Evolutionary conservation across 2,888 invertebrate genomes (phyloP).

Genomic region (Oligia latruncula): DNA sequence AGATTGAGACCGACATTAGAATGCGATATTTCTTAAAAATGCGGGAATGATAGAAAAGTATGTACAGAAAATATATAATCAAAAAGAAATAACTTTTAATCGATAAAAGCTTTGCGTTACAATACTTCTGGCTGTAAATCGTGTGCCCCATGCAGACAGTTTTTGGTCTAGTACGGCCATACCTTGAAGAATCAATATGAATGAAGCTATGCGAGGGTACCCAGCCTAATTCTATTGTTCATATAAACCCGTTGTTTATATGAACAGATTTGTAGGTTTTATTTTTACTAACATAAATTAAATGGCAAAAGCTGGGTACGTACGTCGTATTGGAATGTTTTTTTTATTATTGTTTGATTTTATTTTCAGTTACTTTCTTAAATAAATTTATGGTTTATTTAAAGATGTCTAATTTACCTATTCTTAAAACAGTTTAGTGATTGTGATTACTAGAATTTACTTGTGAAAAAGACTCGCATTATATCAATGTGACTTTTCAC

Average conservation of each 20-base stretch:
- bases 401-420: not conserved
- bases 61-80: not conserved
- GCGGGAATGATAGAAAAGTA: not conserved
- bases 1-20: not conserved
- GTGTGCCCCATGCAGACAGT: not conserved
- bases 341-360: slow-evolving; percentile 7
- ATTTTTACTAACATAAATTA: not conserved
- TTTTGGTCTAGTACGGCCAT: not conserved
- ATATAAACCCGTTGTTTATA: too few relatives aligned
- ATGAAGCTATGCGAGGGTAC: not conserved
- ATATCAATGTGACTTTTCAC: slow-evolving; percentile 1
- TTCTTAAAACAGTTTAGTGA: slow-evolving; percentile 8
- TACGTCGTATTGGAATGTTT: not conserved
- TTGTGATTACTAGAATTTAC: slow-evolving; percentile 12
- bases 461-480: not conserved
- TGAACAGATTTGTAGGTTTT: not conserved
- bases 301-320: slow-evolving; percentile 11
- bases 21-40: not conserved
- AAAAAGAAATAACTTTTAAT: not conserved
- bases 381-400: slow-evolving; percentile 10
- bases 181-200: not conserved
- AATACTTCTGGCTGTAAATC: not conserved
- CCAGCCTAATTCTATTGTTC: not conserved
- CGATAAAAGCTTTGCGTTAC: not conserved
- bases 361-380: slow-evolving; percentile 38